Evolutionary conservation across 2,113 vertebrate species (phyloP).

Genomic region (Ophthalmolycus amberensis): DNA sequence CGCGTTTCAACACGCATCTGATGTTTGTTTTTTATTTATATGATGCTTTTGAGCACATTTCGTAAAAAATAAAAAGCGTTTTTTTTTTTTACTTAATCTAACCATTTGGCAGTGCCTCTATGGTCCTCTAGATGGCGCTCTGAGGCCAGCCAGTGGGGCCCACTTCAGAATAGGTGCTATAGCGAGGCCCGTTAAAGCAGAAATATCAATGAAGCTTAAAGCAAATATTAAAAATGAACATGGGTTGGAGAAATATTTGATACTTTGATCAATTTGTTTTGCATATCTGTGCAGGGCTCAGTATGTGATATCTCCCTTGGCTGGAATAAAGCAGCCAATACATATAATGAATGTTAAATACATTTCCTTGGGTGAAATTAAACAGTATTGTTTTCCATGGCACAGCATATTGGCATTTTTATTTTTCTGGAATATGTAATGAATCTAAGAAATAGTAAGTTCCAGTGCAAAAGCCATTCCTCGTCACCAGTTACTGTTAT

Average conservation of each 20-base stretch:
- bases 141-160: no score
- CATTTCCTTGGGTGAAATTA: background rate
- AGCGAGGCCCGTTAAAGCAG: background rate
- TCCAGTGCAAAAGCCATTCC: background rate
- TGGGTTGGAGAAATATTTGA: conserved; percentile 55
- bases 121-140: no score
- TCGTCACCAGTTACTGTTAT: background rate
- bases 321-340: conserved; percentile 22
- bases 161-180: background rate
- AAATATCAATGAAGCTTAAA: conserved; percentile 6
- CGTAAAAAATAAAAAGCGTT: background rate
- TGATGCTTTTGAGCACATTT: background rate
- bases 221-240: conserved; percentile 72
- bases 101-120: background rate
- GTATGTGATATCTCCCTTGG: conserved; percentile 22
- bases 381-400: background rate
- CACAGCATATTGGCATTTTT: background rate
- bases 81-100: background rate
- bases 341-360: conserved; percentile 1
- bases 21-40: background rate
- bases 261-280: conserved; percentile 48
- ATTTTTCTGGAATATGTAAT: background rate
- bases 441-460: background rate
- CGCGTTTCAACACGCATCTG: background rate
- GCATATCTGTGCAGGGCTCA: conserved; percentile 48